Conservation (phyloP, 2,797 vertebrate species). For the Vireo griseus region DNA sequence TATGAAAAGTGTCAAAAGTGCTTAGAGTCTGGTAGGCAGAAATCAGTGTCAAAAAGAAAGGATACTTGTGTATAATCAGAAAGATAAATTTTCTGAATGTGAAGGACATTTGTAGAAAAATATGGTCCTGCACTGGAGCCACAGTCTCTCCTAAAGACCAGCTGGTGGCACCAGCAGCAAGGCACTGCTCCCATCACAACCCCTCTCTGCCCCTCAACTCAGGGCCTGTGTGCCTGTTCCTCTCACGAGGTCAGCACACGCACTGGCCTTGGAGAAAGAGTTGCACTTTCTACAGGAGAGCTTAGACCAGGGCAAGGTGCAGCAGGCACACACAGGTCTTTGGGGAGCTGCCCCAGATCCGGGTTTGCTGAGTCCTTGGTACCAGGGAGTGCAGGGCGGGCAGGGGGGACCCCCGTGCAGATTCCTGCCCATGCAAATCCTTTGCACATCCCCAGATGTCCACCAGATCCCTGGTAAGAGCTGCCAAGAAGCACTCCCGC, state of each 20-base stretch:
- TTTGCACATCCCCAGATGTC: not conserved
- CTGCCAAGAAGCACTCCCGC: rapidly evolving
- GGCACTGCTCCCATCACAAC: no score
- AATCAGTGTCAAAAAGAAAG: not conserved
- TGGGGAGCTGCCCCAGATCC: not conserved
- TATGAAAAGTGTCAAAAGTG: not conserved
- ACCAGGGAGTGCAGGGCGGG: not conserved
- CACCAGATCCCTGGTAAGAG: not conserved
- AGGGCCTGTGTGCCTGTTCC: rapidly evolving
- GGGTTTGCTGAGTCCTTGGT: not conserved
- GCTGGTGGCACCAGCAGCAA: not conserved
- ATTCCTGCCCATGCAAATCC: not conserved
- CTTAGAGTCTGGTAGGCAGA: not conserved
- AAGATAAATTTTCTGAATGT: not conserved
- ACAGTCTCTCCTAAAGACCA: not conserved
- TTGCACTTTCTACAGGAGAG: rapidly evolving
- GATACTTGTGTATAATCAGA: not conserved
- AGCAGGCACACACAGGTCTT: not conserved
- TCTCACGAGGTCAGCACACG: rapidly evolving
- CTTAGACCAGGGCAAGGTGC: not conserved
- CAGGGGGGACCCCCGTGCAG: not conserved
- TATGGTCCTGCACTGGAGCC: rapidly evolving
- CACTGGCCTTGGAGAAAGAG: rapidly evolving
- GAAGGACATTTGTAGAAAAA: not conserved
- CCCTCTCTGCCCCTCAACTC: not conserved